Evolutionary conservation across 37 sponge, comb jelly and placozoan species (phyloP), one percentile per base, ranked within the genome.

Genomic region (Petrosia ficiformis): DNA sequence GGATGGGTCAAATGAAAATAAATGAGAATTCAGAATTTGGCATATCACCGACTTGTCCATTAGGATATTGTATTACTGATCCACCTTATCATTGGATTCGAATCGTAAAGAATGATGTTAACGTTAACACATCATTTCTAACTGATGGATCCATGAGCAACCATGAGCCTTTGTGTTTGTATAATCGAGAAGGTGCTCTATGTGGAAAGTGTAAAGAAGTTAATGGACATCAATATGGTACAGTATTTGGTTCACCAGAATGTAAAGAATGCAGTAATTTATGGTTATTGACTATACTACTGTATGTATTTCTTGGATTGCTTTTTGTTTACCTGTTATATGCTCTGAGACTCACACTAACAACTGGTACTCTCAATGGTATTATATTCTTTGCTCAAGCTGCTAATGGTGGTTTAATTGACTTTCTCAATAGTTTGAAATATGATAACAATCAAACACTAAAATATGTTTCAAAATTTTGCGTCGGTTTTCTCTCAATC

Each of bases 341-440:
- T 38, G 24, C 42, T 31, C 33, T 74, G 35, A 67, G 69, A 57
- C 28, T 79, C n/a, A 86, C 86, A 30, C 39, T 80, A 8, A 32
- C 74, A 37, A 39, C 39, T 24, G 86, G 86, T 24, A 74, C 70
- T 1, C 42, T 86, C n/a, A 67, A 67, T 68, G 80, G 86, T 8
- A 31, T 86, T 16, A 58, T 74, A 26, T 75, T 86, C 56, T 86
- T 75, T 80, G 76, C 76, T 1, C 78, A 86, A 48, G 69, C n/a
- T n/a, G n/a, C n/a, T n/a, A n/a, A n/a, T n/a, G n/a, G n/a, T n/a
- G n/a, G n/a, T n/a, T n/a, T n/a, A n/a, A n/a, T n/a, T n/a, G n/a
- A n/a, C 22, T n/a, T n/a, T n/a, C 6, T 61, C 6, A n/a, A 61
- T 5, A 61, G 6, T n/a, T 5, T n/a, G 28, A 61, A 29, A 6